Percentiles rank a stretch among this genome's conserved stretches.
phyloP scores from a whole-genome alignment of 2,113 vertebrate genomes.

The Tyrannus savana region DNA sequence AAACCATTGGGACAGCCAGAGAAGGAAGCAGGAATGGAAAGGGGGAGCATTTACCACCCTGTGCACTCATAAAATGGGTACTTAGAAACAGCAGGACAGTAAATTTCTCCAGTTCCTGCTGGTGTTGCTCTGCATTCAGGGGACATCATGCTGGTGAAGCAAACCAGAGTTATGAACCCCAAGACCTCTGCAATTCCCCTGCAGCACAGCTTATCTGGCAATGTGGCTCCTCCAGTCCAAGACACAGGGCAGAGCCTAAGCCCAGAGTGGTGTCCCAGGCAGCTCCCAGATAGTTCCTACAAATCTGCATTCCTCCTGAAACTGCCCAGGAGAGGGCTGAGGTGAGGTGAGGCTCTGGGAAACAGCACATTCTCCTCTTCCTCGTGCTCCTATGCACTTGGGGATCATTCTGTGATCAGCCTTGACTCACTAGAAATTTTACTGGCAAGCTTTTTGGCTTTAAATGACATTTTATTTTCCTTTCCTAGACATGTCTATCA shows the following conservation, averaged over 20 bases:
- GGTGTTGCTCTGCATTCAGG: rapidly evolving
- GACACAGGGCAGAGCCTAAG: background rate
- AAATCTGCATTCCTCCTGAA: background rate
- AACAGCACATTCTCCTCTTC: background rate
- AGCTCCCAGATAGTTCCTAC: background rate
- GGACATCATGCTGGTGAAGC: background rate
- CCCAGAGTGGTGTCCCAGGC: rapidly evolving
- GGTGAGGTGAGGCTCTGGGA: background rate
- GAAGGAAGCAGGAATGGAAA: background rate
- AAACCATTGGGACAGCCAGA: background rate
- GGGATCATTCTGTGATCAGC: background rate
- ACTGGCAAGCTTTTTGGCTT: background rate
- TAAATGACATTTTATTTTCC: background rate
- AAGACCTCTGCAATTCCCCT: background rate
- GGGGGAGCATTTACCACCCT: background rate
- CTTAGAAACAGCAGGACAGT: background rate
- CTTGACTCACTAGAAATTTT: background rate
- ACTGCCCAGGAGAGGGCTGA: background rate
- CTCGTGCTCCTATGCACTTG: background rate
- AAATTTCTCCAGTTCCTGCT: background rate
- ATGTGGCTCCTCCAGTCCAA: background rate
- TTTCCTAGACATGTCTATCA: background rate
- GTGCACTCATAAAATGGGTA: background rate
- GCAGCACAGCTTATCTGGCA: background rate
- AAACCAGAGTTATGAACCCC: background rate